Base-by-base conservation (phyloP, 2,888 invertebrate species). In the Cephalotes varians region DNA sequence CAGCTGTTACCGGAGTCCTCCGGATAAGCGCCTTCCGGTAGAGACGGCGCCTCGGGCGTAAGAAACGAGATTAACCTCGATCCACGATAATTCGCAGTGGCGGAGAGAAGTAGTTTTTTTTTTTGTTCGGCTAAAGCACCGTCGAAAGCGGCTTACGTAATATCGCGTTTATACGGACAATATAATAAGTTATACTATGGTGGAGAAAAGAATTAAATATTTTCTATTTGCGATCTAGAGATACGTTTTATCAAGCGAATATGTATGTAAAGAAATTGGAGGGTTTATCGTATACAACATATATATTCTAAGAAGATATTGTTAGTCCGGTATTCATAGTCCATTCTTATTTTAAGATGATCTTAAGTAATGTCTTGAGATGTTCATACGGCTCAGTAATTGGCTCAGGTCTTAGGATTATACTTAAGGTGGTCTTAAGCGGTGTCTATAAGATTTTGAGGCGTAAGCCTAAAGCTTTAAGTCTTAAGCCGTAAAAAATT, bases 1-100 rank as follows among this genome's bases (percentile, higher is more conserved):
- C 56, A 56, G n/a, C 34, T 40, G 51, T 37, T 74, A 37, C 40
- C 12, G 56, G 21, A 56, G 54, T 54, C 44, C 56, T 56, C 34
- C 69, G 25, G 56, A 67, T 79, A 69, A 79, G 34, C 69, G 67
- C 21, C 21, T 67, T 34, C 67, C 67, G 67, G 21, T 54, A 31
- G 67, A 77, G 65, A 65, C 67, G 65, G 12, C 56, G 56, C 31
- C 18, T 7, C 34, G 56, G 74, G 51, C 44, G 44, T 34, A 69
- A 79, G 69, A 69, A 79, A 37, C 56, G 69, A 56, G 69, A 79
- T 79, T 79, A 79, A 79, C 77, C 69, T 44, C 77, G 69, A 79
- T 79, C 69, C 56, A 34, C 56, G 34, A 21, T 79, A 79, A 79
- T 69, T 69, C 69, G 58, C 44, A 18, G 56, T 56, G 54, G 65